Percentiles rank a stretch among this genome's conserved stretches.
These are phyloP conservation scores for Pampus argenteus DNA, from an alignment of 2,797 vertebrate genomes.

Conservation along the genomic window DNA sequence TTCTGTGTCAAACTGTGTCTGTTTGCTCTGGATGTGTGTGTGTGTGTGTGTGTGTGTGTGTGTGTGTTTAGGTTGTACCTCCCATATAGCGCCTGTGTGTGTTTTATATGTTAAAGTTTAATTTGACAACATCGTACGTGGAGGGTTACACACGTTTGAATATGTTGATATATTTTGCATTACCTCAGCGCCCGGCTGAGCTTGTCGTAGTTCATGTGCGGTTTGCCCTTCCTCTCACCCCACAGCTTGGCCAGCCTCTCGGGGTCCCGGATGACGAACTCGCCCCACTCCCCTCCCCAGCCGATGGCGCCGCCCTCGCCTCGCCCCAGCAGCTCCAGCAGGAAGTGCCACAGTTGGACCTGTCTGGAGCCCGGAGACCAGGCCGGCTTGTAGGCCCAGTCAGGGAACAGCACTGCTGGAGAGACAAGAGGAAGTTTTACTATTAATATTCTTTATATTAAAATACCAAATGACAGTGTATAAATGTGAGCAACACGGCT, in stretches of 20 bases:
- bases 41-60: neutral
- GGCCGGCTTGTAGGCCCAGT: conserved; percentile 87
- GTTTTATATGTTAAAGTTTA: conserved; percentile 41
- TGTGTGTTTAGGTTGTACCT: neutral
- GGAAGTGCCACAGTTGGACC: conserved; percentile 86
- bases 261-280: conserved; percentile 84
- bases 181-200: conserved; percentile 88
- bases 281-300: conserved; percentile 84
- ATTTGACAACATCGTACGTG: conserved; percentile 53
- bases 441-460: too few species aligned
- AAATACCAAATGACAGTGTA: too few species aligned
- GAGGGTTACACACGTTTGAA: conserved; percentile 3
- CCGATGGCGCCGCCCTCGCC: conserved; percentile 80
- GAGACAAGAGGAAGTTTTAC: conserved; percentile 10
- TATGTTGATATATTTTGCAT: neutral
- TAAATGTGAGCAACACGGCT: too few species aligned
- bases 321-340: conserved; percentile 81
- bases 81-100: conserved; percentile 27
- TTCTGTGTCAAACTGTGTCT: conserved; percentile 14
- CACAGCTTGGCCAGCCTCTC: conserved; percentile 83
- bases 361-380: conserved; percentile 85
- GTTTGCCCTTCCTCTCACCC: conserved; percentile 86
- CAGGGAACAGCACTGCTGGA: conserved; percentile 83
- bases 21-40: conserved; percentile 4
- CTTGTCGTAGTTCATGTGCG: conserved; percentile 90